phyloP scores from a whole-genome alignment of 2,888 invertebrate genomes.

The Patella ulyssiponensis region DNA sequence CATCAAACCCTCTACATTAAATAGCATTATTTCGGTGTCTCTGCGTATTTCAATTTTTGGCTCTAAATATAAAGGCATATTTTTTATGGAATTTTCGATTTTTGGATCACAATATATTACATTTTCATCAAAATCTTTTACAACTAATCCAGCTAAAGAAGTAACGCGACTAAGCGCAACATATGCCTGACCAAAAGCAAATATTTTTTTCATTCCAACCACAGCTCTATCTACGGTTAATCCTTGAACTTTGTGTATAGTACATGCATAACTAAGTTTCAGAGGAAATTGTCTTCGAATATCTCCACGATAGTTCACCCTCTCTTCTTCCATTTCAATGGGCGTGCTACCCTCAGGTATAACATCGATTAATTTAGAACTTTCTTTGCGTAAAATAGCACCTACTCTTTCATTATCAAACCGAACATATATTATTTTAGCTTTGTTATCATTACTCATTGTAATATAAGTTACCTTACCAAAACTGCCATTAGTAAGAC shows the following conservation, averaged over 20 bases:
- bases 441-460: background rate
- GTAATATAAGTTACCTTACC: conserved; percentile 15
- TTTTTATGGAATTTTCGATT: background rate
- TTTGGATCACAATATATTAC: background rate
- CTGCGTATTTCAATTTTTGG: background rate
- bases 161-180: conserved; percentile 34
- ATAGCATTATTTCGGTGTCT: background rate
- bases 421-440: background rate
- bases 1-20: background rate
- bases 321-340: conserved; percentile 16
- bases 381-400: background rate
- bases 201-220: background rate
- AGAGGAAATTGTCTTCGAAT: conserved; percentile 19
- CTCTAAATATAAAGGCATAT: background rate
- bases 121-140: background rate
- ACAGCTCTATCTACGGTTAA: background rate
- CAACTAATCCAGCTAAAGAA: conserved; percentile 8
- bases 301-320: conserved; percentile 5
- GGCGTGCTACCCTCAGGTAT: background rate
- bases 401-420: conserved; percentile 20
- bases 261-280: conserved; percentile 20
- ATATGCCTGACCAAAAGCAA: conserved; percentile 14
- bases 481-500: conserved; percentile 24
- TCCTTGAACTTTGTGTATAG: conserved; percentile 27
- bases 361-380: background rate